Evolutionary conservation across 2,888 invertebrate genomes (phyloP).

Genomic region (Scaptomyza reducta): DNA sequence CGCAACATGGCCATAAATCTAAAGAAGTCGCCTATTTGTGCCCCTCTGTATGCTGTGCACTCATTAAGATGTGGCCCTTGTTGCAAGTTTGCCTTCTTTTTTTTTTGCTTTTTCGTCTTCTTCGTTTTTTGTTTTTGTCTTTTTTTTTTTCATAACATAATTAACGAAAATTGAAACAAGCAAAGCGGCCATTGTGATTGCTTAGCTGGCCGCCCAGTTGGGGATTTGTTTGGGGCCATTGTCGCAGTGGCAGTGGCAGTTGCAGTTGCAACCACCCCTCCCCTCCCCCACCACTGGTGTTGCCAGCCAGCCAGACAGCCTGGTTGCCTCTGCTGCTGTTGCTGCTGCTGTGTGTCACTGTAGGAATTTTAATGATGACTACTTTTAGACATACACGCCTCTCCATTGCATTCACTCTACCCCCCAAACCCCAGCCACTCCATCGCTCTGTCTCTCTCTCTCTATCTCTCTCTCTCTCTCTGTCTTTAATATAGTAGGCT

Average conservation of each 20-base stretch:
- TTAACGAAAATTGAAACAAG: conserved; percentile 75
- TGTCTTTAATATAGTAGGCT: conserved; percentile 26
- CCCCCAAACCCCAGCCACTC: not conserved
- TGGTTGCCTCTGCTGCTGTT: conserved; percentile 22
- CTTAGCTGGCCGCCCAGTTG: conserved; percentile 69
- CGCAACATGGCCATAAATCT: conserved; percentile 63
- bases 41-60: conserved; percentile 25
- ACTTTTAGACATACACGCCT: conserved; percentile 79
- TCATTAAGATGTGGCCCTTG: conserved; percentile 59
- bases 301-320: conserved; percentile 7
- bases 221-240: conserved; percentile 64
- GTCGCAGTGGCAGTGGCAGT: conserved; percentile 41
- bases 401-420: conserved; percentile 48
- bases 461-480: conserved; percentile 14
- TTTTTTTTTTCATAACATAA: conserved; percentile 70
- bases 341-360: conserved; percentile 70
- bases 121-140: conserved; percentile 27
- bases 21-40: conserved; percentile 42
- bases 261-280: not conserved
- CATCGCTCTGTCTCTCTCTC: not conserved
- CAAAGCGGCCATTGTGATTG: conserved; percentile 47
- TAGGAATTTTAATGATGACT: conserved; percentile 82
- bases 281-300: not conserved
- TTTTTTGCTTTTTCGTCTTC: not conserved
- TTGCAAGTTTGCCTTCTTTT: conserved; percentile 23